A percentile compares a stretch with the other conserved stretches of the same genome.
phyloP scores from a whole-genome alignment of 2,888 invertebrate species.

The Sinohyriopsis cumingii region DNA sequence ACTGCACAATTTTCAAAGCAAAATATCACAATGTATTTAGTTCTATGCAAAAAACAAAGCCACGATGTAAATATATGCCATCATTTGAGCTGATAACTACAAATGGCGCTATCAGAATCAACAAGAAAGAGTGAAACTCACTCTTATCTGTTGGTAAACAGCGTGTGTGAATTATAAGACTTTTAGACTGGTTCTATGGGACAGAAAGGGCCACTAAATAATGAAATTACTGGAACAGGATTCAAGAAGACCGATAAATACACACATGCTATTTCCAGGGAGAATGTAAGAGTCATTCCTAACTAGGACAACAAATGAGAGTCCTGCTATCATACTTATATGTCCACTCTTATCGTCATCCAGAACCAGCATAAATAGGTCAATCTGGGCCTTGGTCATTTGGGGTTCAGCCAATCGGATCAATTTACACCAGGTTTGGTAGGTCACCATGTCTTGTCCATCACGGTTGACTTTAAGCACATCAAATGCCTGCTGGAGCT shows the following conservation, averaged over 20 bases:
- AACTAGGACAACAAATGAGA: not conserved
- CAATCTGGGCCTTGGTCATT: constrained; percentile 55
- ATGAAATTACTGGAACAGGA: not conserved
- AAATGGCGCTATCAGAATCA: too few species aligned
- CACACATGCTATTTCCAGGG: constrained; percentile 78
- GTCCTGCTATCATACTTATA: constrained; percentile 34
- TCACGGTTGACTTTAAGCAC: constrained; percentile 57
- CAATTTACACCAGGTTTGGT: constrained; percentile 63
- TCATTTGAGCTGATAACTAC: too few species aligned
- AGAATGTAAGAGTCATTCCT: not conserved
- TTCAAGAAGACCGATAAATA: constrained; percentile 21
- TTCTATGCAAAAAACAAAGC: too few species aligned
- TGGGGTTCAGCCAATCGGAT: constrained; percentile 59
- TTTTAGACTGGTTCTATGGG: not conserved
- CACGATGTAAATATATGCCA: too few species aligned
- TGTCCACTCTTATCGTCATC: constrained; percentile 65
- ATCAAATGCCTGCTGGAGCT: constrained; percentile 70
- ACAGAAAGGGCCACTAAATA: not conserved
- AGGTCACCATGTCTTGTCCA: constrained; percentile 56
- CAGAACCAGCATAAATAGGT: constrained; percentile 70
- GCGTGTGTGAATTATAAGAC: too few species aligned
- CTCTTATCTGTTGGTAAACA: too few species aligned
- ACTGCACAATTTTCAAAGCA: too few species aligned
- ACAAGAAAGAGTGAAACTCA: too few species aligned
- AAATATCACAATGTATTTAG: too few species aligned